Evolutionary conservation across 2,113 vertebrate genomes (phyloP).

Genomic region (Semicossyphus pulcher): DNA sequence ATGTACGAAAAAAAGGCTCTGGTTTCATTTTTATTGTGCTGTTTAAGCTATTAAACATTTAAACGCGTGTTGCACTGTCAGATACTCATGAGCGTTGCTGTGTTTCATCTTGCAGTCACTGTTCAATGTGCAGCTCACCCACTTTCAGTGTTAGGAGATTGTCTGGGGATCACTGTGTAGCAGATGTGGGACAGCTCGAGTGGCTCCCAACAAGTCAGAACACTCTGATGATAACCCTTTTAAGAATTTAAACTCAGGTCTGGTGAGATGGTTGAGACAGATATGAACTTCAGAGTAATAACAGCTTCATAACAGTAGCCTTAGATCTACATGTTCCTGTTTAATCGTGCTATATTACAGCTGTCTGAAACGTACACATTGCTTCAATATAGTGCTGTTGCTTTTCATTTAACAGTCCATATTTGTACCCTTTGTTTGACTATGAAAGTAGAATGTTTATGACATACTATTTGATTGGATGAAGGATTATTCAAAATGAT

Average conservation of each 20-base stretch:
- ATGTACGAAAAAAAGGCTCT: conserved; percentile 2
- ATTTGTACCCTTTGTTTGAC: conserved; percentile 8
- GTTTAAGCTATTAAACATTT: neutral
- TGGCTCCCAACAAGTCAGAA: neutral
- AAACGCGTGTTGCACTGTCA: neutral
- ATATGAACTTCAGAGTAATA: conserved; percentile 35
- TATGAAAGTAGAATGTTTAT: no score
- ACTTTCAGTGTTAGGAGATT: neutral
- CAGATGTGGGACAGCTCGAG: neutral
- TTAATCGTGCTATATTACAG: conserved; percentile 35
- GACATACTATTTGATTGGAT: neutral
- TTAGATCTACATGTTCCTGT: conserved; percentile 6
- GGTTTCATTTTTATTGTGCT: neutral
- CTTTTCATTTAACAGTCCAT: conserved; percentile 24
- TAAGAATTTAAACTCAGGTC: conserved; percentile 56
- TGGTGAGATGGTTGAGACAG: conserved; percentile 23
- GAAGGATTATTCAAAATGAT: neutral
- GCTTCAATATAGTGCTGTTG: neutral
- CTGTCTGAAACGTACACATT: neutral
- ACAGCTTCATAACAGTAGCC: conserved; percentile 40
- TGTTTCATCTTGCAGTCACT: neutral
- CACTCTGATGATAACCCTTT: neutral
- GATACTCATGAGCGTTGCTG: neutral
- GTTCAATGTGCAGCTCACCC: neutral
- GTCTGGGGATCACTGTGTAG: neutral